Conservation (phyloP, 2,113 vertebrate genomes). For the Jacana jacana region DNA sequence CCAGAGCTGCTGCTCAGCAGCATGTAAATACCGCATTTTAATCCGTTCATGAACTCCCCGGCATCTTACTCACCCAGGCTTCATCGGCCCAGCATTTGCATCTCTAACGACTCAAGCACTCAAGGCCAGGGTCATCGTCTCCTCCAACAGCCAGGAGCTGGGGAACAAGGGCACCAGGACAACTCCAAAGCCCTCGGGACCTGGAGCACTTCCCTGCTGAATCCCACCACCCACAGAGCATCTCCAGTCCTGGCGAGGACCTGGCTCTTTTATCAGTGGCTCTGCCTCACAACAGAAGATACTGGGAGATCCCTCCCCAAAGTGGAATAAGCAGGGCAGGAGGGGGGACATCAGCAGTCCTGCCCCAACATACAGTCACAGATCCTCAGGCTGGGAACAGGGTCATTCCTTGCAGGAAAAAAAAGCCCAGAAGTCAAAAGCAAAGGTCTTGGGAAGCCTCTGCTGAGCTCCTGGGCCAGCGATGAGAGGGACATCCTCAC, state of each 20-base stretch:
- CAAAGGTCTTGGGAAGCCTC: not conserved
- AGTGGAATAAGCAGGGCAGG: not conserved
- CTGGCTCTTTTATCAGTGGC: not conserved
- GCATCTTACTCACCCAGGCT: not conserved
- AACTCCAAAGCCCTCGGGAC: not conserved
- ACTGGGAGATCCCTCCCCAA: not conserved
- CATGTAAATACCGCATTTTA: not conserved
- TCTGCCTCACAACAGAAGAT: not conserved
- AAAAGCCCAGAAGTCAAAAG: not conserved
- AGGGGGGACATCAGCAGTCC: not conserved
- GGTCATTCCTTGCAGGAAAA: not conserved
- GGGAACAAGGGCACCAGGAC: not conserved
- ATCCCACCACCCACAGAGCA: not conserved
- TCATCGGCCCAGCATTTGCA: not conserved
- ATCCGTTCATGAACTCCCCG: not conserved
- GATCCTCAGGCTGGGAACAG: not conserved
- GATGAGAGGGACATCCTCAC: not conserved
- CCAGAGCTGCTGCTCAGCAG: not conserved
- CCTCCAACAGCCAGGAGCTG: not conserved
- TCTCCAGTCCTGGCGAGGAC: accelerated
- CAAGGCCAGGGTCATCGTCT: accelerated
- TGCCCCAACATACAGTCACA: accelerated
- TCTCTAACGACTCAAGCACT: accelerated
- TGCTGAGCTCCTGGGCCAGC: not conserved
- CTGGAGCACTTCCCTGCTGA: not conserved